Percentiles rank a stretch among this genome's conserved stretches.
Conservation (phyloP, 2,113 vertebrate species). For the Protobothrops flavoviridis region DNA sequence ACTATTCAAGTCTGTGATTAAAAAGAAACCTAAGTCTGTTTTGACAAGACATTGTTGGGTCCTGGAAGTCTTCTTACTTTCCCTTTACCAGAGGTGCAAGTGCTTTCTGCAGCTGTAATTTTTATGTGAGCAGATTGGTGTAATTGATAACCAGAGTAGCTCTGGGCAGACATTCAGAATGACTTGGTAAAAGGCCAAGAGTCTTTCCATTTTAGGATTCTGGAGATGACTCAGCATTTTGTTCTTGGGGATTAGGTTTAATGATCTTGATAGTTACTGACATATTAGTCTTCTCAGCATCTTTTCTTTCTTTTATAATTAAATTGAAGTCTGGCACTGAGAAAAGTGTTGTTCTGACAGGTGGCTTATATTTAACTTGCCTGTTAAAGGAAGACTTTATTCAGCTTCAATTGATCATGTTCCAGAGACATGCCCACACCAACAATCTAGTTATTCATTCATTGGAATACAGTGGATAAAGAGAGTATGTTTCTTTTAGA, state of each 20-base stretch:
- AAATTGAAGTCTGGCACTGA: slow-evolving; percentile 58
- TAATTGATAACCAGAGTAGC: slow-evolving; percentile 16
- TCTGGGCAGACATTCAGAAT: slow-evolving; percentile 30
- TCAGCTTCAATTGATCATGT: slow-evolving; percentile 35
- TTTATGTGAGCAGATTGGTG: slow-evolving; percentile 35
- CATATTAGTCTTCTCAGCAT: slow-evolving; percentile 54
- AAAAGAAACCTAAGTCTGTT: slow-evolving; percentile 23
- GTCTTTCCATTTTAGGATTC: slow-evolving; percentile 38
- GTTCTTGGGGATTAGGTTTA: slow-evolving; percentile 47
- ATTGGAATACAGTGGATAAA: neutral
- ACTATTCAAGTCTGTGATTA: slow-evolving; percentile 44
- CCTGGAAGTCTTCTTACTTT: neutral
- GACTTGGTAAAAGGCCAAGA: slow-evolving; percentile 38
- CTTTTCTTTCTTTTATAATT: slow-evolving; percentile 59
- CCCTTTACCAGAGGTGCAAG: neutral
- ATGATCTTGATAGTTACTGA: slow-evolving; percentile 58
- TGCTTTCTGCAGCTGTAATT: neutral
- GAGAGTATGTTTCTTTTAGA: neutral
- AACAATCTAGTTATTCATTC: slow-evolving; percentile 19
- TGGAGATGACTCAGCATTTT: slow-evolving; percentile 57
- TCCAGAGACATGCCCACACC: slow-evolving; percentile 13
- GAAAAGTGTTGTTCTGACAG: slow-evolving; percentile 50
- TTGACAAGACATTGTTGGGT: rapidly evolving
- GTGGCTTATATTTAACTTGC: slow-evolving; percentile 21
- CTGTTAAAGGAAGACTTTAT: slow-evolving; percentile 44